These are phyloP conservation scores for Rhabdophis nuchalis DNA, from an alignment of 2,797 vertebrate genomes.

Conservation along the genomic window DNA sequence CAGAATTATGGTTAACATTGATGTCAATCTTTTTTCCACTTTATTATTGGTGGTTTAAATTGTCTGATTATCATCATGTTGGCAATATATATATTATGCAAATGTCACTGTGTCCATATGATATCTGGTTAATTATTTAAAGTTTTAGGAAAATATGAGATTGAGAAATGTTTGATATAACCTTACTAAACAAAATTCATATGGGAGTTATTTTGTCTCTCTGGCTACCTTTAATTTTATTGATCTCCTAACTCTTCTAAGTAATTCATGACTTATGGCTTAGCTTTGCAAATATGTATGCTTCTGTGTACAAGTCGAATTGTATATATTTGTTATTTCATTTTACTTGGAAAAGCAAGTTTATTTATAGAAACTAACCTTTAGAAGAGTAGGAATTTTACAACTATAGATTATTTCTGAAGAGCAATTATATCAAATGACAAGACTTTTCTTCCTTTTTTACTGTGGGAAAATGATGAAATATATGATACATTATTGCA, in stretches of 20 bases:
- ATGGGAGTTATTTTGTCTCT: neutral
- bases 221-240: neutral
- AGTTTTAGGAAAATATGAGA: neutral
- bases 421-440: neutral
- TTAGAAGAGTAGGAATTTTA: neutral
- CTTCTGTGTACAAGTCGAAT: neutral
- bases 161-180: neutral
- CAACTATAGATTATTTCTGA: neutral
- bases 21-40: neutral
- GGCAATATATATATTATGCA: neutral
- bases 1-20: neutral
- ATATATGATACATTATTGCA: neutral
- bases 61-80: neutral
- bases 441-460: neutral
- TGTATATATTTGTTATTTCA: neutral
- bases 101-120: neutral
- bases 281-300: neutral
- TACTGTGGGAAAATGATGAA: neutral
- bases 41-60: neutral
- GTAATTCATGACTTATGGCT: neutral
- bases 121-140: neutral
- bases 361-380: neutral
- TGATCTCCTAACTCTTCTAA: neutral
- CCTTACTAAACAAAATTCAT: neutral
- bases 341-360: neutral